These are phyloP conservation scores for Drosophila hawaiiensis DNA, from an alignment of 2,888 invertebrate genomes.

Conservation along the genomic window DNA sequence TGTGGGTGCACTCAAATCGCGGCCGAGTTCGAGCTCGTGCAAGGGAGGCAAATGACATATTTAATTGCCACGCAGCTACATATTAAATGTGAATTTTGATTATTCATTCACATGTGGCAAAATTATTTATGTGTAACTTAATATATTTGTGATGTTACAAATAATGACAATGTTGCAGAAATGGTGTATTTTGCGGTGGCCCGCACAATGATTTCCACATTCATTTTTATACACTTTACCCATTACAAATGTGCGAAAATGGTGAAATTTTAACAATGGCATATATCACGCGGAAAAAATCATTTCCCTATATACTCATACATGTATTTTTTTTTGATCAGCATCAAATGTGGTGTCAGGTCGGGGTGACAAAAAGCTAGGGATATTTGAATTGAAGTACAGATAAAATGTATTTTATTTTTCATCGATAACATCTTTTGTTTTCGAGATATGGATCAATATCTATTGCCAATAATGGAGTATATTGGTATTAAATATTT, in stretches of 20 bases:
- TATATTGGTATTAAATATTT: not conserved
- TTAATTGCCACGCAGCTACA: not conserved
- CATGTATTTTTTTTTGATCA: not conserved
- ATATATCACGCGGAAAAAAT: not conserved
- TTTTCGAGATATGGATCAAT: not conserved
- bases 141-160: not conserved
- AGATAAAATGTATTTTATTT: not conserved
- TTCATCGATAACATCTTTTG: not conserved
- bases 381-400: not conserved
- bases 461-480: not conserved
- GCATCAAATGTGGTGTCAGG: too few relatives aligned
- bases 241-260: not conserved
- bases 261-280: not conserved
- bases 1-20: slow-evolving; percentile 24
- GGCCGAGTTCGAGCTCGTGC: not conserved
- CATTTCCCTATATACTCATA: not conserved
- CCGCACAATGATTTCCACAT: not conserved
- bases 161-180: not conserved
- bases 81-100: slow-evolving; percentile 11
- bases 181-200: not conserved
- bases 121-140: not conserved
- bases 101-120: slow-evolving; percentile 19
- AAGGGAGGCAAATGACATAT: slow-evolving; percentile 15
- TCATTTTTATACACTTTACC: not conserved
- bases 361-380: too few relatives aligned